Percentiles rank a stretch among this genome's conserved stretches.
phyloP scores from a whole-genome alignment of 2,113 vertebrate genomes.

The Engraulis encrasicolus region DNA sequence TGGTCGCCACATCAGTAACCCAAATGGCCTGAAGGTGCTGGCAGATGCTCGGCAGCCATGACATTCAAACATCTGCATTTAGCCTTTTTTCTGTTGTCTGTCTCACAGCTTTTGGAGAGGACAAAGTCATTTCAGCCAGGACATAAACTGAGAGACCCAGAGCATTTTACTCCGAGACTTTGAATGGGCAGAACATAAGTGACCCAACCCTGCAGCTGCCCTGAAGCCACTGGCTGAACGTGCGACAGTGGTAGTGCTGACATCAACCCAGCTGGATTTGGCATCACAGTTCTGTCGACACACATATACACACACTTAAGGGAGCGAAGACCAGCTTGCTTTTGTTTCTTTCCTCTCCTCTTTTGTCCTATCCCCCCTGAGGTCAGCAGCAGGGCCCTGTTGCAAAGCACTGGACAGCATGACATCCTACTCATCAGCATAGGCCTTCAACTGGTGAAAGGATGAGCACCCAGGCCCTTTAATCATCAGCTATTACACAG shows the following conservation, averaged over 20 bases:
- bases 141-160: not conserved
- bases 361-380: not conserved
- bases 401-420: not conserved
- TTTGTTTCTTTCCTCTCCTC: not conserved
- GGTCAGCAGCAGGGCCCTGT: not conserved
- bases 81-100: not conserved
- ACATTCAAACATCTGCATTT: not conserved
- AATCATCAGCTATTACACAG: not conserved
- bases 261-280: not conserved
- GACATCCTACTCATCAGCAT: not conserved
- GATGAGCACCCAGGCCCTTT: not conserved
- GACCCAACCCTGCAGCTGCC: not conserved
- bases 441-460: not conserved
- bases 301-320: not conserved
- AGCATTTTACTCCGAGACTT: not conserved
- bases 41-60: not conserved
- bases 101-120: not conserved
- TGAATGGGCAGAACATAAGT: not conserved
- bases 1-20: not conserved
- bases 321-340: not conserved
- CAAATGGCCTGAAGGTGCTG: not conserved
- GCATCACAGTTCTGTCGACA: not conserved
- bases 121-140: not conserved
- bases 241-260: not conserved
- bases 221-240: not conserved